Percentiles rank a stretch among this genome's conserved stretches.
Conservation (phyloP, 1,140 invertebrate species). For the Gryon sp. region DNA sequence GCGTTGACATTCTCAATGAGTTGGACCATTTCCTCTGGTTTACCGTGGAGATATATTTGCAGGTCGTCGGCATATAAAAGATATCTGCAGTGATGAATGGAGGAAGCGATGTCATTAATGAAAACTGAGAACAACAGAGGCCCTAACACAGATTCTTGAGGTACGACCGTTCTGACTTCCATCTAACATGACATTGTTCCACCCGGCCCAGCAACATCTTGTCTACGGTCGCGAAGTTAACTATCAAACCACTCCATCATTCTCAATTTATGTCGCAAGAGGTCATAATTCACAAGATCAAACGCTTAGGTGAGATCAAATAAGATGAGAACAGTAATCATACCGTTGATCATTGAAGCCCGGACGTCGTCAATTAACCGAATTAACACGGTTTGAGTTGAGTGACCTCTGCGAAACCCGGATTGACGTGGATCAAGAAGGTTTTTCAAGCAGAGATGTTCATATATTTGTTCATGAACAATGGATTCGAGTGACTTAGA, state of each 20-base stretch:
- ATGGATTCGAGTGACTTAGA: not conserved
- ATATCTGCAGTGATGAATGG: not conserved
- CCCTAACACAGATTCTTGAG: not conserved
- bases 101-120: not conserved
- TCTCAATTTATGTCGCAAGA: not conserved
- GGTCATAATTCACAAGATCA: not conserved
- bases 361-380: not conserved
- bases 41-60: not conserved
- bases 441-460: not conserved
- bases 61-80: not conserved
- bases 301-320: conserved; percentile 20
- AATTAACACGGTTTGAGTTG: not conserved
- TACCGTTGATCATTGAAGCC: not conserved
- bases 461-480: not conserved
- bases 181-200: not conserved
- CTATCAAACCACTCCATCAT: not conserved
- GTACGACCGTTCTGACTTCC: not conserved
- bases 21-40: not conserved
- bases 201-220: not conserved
- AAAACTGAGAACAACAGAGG: not conserved
- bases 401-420: not conserved
- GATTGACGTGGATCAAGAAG: not conserved
- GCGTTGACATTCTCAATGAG: too few relatives aligned
- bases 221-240: not conserved
- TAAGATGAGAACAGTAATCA: not conserved